phyloP scores from a whole-genome alignment of 2,797 vertebrate species.

The Orientallactaga sibirica region DNA sequence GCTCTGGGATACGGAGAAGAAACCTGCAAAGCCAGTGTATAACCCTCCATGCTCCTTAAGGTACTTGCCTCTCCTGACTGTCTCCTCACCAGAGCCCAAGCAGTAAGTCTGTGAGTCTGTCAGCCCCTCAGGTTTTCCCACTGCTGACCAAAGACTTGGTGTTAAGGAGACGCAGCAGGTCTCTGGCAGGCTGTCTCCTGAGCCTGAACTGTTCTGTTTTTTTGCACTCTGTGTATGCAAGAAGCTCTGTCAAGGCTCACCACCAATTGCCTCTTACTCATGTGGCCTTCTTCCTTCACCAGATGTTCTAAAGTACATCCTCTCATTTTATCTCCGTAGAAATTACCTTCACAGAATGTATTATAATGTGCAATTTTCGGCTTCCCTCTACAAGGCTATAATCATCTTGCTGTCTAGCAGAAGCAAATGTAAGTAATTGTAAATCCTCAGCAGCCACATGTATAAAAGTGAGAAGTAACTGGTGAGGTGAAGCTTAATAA shows the following conservation, averaged over 20 bases:
- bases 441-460: background rate
- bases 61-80: background rate
- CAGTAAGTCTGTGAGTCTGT: background rate
- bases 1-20: background rate
- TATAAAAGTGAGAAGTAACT: slow-evolving; percentile 5
- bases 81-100: background rate
- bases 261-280: background rate
- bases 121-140: background rate
- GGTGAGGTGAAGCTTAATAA: slow-evolving; percentile 6
- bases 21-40: background rate
- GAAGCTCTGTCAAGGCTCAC: background rate
- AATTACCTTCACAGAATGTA: background rate
- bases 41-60: background rate
- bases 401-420: too few relatives aligned
- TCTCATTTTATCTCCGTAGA: background rate
- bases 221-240: background rate
- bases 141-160: background rate
- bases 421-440: background rate
- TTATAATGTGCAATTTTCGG: too few relatives aligned
- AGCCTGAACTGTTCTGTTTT: background rate
- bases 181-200: background rate
- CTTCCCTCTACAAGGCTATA: too few relatives aligned
- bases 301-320: background rate
- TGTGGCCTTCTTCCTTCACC: background rate
- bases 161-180: background rate